A percentile compares a stretch with the other conserved stretches of the same genome.
phyloP scores from a whole-genome alignment of 2,113 vertebrate species.

The Cebidichthys violaceus region DNA sequence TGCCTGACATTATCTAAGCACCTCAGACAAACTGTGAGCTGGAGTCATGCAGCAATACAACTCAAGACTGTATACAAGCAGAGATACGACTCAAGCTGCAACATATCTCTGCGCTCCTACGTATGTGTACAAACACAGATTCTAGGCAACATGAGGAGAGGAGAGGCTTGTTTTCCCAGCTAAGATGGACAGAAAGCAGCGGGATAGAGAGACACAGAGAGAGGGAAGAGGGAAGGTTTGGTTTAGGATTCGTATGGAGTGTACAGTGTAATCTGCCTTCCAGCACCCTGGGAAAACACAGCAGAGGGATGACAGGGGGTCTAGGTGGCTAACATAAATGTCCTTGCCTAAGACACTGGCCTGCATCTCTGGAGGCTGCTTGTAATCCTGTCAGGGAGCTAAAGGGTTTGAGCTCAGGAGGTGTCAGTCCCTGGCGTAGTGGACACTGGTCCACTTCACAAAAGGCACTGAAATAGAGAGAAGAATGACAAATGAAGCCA shows the following conservation, averaged over 20 bases:
- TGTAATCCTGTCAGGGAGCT: slow-evolving; percentile 80
- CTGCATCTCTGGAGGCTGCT: slow-evolving; percentile 79
- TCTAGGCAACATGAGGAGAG: slow-evolving; percentile 37
- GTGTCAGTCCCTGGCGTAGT: slow-evolving; percentile 68
- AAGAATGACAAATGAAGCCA: slow-evolving; percentile 48
- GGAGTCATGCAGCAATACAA: slow-evolving; percentile 60
- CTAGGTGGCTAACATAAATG: slow-evolving; percentile 59
- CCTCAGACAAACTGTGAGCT: slow-evolving; percentile 54
- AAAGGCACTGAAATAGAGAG: slow-evolving; percentile 80
- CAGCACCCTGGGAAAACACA: slow-evolving; percentile 49
- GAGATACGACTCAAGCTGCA: slow-evolving; percentile 46
- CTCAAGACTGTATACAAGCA: slow-evolving; percentile 40
- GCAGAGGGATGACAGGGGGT: slow-evolving; percentile 48
- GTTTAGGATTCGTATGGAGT: slow-evolving; percentile 33
- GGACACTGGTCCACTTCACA: slow-evolving; percentile 79
- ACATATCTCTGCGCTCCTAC: slow-evolving; percentile 35
- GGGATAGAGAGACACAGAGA: slow-evolving; percentile 32
- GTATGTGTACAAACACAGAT: slow-evolving; percentile 34
- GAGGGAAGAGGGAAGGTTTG: slow-evolving; percentile 21
- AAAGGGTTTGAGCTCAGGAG: slow-evolving; percentile 80
- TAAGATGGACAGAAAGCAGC: slow-evolving; percentile 51
- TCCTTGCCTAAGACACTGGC: slow-evolving; percentile 83
- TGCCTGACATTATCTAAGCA: slow-evolving; percentile 64
- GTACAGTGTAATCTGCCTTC: slow-evolving; percentile 43
- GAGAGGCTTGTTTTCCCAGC: slow-evolving; percentile 57